phyloP scores from a whole-genome alignment of 1,140 invertebrate species.

The Scylla paramamosain region DNA sequence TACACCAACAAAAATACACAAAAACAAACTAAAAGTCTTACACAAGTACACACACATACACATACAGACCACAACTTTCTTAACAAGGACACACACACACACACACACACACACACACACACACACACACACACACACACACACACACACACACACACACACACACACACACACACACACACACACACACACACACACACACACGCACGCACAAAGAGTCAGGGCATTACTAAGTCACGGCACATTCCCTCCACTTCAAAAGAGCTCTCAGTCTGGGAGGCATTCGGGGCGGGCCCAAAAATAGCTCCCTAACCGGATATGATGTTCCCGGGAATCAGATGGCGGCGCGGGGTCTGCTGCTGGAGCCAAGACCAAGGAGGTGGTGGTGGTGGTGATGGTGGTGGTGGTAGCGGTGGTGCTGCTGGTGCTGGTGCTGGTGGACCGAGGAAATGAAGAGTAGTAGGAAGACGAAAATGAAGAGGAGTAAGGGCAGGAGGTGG shows the following conservation, averaged over 20 bases:
- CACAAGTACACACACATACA: too few species aligned
- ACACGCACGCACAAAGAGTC: neutral
- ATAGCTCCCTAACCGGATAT: too few species aligned
- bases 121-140: slow-evolving; percentile 15
- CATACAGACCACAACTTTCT: too few species aligned
- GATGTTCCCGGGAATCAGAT: too few species aligned
- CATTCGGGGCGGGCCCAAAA: too few species aligned
- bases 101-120: too few species aligned
- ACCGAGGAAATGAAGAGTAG: neutral
- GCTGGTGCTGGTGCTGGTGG: neutral
- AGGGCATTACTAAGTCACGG: neutral
- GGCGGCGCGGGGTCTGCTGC: too few species aligned
- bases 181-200: slow-evolving; percentile 43
- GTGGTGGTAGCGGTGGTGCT: neutral
- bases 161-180: slow-evolving; percentile 44
- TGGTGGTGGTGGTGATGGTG: neutral
- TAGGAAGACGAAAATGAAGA: neutral
- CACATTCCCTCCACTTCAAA: too few species aligned
- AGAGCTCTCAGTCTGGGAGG: too few species aligned
- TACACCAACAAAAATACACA: neutral
- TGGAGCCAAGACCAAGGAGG: neutral
- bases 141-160: slow-evolving; percentile 34
- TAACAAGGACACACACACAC: too few species aligned
- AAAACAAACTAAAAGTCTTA: too few species aligned
- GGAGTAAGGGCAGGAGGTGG: neutral